Base-by-base conservation (phyloP, 2,113 vertebrate genomes). In the Prinia subflava region DNA sequence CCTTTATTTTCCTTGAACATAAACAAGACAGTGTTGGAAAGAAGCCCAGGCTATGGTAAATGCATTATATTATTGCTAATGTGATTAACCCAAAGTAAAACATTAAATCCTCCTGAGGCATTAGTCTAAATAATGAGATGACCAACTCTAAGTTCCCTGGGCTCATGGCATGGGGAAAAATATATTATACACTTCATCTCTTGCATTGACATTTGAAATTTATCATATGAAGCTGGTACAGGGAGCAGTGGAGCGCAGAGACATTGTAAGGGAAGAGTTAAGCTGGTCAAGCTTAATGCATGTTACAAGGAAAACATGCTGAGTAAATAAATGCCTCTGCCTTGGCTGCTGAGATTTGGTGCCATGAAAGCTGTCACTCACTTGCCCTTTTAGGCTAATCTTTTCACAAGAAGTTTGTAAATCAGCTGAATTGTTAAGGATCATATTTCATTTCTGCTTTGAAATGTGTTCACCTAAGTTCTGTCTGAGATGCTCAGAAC, bases 41-140 rank as follows among this genome's bases (percentile, higher is more conserved):
- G 90, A 80, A 97, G 93, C 83, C 94, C 68, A 94, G 82, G 79
- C 42, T 39, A 19, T 42, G 57, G 50, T 39, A 84, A 41, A 62
- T 49, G 22, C 53, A 78, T 88, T 89, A 67, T 65, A 62, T 95
- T 93, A 93, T 57, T 83, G 60, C 46, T 89, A 69, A 94, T 71
- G 63, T 73, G 91, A 94, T 97, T 93, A 96, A 95, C 55, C 71
- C 44, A 71, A 91, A 92, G 71, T 81, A 87, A 97, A 94, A 92
- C 46, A 86, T 67, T 37, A 80, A 91, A 78, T 80, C 59, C 55
- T 94, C 87, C 63, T 50, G 73, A 90, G 86, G 47, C 53, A 91
- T 89, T 68, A 49, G 42, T 92, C 57, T 85, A 92, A 94, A 69
- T 81, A 85, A 76, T 35, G 35, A 87, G 42, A 86, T 87, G 76